Base-by-base conservation (phyloP, 2,797 vertebrate species). In the Hippopotamyrus pictus region DNA sequence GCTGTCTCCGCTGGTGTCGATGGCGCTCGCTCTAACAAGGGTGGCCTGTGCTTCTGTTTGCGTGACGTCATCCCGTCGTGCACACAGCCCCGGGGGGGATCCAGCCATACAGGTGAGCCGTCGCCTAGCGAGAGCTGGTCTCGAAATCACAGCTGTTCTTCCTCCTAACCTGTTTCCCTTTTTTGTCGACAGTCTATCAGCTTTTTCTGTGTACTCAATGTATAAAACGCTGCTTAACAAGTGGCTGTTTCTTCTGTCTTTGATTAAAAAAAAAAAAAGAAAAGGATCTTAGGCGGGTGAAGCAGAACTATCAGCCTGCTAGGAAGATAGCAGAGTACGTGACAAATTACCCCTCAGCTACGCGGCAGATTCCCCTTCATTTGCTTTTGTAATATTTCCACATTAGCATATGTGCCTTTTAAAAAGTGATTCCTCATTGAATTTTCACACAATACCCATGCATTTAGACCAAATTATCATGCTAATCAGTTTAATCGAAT, bases 361-460 rank as follows among this genome's bases (percentile, higher is more conserved):
- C 17, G 5, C 8, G 5, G 37, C 37, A 44, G 33, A 79, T 44
- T 79, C 12, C 1, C 73, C 73, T 8, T 41, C 14, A 79, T 79
- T 79, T 79, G 33, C 73, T 44, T 76, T 79, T 79, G 12, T 79
- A 41, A 79, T 79, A 44, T 41, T 79, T 79, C 73, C 73, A 79
- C 12, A 79, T 79, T 79, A 79, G 73, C 73, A 79, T 79, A 79
- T 79, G 73, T 37, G 73, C 73, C 62, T 79, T 7, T 79, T 79
- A 79, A 79, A 79, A 79, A 79, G 44, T 41, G 12, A 79, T 44
- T 79, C 37, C 73, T 79, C 73, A 79, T 41, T 79, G 73, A 79
- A 79, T 79, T 79, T 41, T 41, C 73, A 79, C 37, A 79, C 33
- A 79, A 44, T 41, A 37, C 37, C 73, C 73, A 41, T 44, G 17